A percentile compares a stretch with the other conserved stretches of the same genome.
These are phyloP conservation scores for Acanthaster planci DNA, from an alignment of 35 echinoderm and acorn worm species.

Conservation along the genomic window DNA sequence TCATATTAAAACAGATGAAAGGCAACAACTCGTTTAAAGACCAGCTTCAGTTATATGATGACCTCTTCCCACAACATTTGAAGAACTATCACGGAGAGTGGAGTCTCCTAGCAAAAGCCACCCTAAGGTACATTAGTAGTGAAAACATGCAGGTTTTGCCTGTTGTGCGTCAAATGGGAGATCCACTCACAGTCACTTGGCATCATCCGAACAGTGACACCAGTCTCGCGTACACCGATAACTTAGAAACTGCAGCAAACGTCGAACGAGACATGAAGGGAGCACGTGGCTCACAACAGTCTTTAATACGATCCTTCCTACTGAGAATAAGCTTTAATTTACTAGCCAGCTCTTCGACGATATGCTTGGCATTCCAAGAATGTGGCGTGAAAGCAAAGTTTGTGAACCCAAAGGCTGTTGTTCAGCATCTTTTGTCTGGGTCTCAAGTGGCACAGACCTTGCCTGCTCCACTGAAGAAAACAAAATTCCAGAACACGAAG, in stretches of 20 bases:
- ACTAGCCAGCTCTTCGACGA: neutral
- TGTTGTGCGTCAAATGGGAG: neutral
- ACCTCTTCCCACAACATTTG: slow-evolving; percentile 4
- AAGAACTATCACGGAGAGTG: neutral
- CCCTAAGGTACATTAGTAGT: slow-evolving; percentile 1
- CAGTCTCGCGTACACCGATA: neutral
- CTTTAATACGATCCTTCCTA: neutral
- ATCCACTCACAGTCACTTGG: neutral
- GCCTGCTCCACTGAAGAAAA: neutral
- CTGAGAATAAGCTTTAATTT: neutral
- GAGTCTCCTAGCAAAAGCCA: slow-evolving; percentile 8
- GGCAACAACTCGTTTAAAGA: neutral
- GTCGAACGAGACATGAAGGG: neutral
- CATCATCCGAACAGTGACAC: neutral
- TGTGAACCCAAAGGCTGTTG: neutral
- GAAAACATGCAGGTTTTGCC: slow-evolving; percentile 25
- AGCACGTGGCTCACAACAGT: neutral
- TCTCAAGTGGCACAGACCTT: neutral
- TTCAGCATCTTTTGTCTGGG: neutral
- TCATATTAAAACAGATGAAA: neutral
- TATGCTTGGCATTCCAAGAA: neutral
- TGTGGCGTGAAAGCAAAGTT: neutral
- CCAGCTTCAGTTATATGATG: neutral
- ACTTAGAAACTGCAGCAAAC: neutral
- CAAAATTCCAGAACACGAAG: neutral